phyloP scores from a whole-genome alignment of 1,140 invertebrate genomes.

The Drosophila ambigua region DNA sequence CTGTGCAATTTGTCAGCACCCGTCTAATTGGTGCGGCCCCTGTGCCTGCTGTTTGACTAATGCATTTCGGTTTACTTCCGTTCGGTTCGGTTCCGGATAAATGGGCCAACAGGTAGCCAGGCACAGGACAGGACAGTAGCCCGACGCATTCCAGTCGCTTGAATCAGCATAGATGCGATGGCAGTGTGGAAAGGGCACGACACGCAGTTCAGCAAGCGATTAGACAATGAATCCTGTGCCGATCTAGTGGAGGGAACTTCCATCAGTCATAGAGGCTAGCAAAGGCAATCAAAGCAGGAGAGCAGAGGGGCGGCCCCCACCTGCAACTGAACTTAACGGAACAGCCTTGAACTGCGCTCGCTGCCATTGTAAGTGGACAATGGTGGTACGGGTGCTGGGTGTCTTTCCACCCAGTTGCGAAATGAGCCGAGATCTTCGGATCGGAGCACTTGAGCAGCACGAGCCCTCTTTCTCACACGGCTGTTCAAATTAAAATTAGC shows the following conservation, averaged over 20 bases:
- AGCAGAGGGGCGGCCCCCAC: too few relatives aligned
- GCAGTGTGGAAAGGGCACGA: not conserved
- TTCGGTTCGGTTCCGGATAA: conserved; percentile 56
- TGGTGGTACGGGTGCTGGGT: not conserved
- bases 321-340: too few relatives aligned
- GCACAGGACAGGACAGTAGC: not conserved
- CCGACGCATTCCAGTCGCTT: conserved; percentile 41
- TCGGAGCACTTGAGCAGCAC: conserved; percentile 44
- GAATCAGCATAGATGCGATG: conserved; percentile 38
- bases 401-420: conserved; percentile 55
- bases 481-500: conserved; percentile 77
- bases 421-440: conserved; percentile 29
- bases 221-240: not conserved
- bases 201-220: not conserved
- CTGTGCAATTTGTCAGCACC: conserved; percentile 81
- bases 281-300: not conserved
- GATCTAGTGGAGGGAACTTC: too few relatives aligned
- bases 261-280: not conserved
- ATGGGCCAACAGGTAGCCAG: conserved; percentile 57
- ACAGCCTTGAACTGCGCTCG: conserved; percentile 35
- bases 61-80: conserved; percentile 71
- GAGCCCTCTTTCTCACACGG: conserved; percentile 74
- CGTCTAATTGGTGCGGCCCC: conserved; percentile 74
- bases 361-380: conserved; percentile 13
- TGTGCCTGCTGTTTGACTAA: conserved; percentile 77